These are phyloP conservation scores for Monomorium pharaonis DNA, from an alignment of 1,140 invertebrate species.

Conservation along the genomic window DNA sequence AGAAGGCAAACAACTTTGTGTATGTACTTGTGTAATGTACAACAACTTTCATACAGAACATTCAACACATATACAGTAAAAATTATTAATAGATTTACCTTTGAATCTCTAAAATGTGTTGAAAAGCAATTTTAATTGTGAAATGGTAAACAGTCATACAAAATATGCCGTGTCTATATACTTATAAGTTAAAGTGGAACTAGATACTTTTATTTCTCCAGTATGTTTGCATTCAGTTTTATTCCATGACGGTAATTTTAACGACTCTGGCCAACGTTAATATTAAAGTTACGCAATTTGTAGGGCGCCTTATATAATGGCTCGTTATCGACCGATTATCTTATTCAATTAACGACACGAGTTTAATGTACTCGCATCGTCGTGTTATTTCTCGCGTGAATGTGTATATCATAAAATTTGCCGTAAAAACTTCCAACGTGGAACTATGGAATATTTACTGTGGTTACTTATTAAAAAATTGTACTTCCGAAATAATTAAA, in stretches of 20 bases:
- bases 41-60: neutral
- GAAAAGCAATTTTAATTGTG: neutral
- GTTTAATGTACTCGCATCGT: constrained; percentile 20
- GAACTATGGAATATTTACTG: neutral
- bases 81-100: neutral
- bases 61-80: neutral
- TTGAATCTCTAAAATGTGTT: neutral
- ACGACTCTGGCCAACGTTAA: neutral
- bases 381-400: neutral
- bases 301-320: neutral
- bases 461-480: neutral
- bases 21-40: too few relatives aligned
- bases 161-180: neutral
- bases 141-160: neutral
- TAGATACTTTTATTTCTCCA: neutral
- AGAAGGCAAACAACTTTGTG: neutral
- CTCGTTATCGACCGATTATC: constrained; percentile 42
- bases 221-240: constrained; percentile 10
- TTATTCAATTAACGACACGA: constrained; percentile 30
- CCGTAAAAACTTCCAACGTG: neutral
- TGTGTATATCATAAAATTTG: neutral
- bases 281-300: neutral
- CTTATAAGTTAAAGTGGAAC: constrained; percentile 24
- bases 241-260: constrained; percentile 32
- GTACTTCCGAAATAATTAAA: neutral